Percentiles rank a stretch among this genome's conserved stretches.
Evolutionary conservation across 2,113 vertebrate species (phyloP).

Genomic region (Gymnogyps californianus): DNA sequence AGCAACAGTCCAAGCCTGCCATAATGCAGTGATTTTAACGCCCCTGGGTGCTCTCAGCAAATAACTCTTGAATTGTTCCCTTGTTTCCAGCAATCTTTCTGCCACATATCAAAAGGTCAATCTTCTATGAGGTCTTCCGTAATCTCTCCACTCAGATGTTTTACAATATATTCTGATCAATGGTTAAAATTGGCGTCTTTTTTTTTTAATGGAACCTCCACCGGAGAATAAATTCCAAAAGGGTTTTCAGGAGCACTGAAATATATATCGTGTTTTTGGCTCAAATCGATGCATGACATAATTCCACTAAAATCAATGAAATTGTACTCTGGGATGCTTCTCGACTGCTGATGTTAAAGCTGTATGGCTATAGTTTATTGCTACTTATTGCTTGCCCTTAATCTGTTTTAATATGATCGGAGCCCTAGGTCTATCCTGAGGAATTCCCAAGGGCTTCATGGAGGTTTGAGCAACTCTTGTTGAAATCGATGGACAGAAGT

Average conservation of each 20-base stretch:
- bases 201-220: background rate
- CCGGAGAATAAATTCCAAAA: background rate
- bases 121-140: background rate
- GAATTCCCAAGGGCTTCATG: background rate
- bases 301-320: slow-evolving; percentile 34
- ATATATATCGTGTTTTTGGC: background rate
- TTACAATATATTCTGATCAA: background rate
- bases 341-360: background rate
- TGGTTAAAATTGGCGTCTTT: background rate
- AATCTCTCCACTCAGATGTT: background rate
- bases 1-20: background rate
- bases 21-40: background rate
- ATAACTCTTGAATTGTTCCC: background rate
- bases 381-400: background rate
- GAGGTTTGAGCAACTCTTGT: background rate
- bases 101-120: background rate
- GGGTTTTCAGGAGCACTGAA: background rate
- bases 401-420: background rate
- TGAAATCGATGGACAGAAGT: background rate
- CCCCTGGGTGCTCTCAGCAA: background rate
- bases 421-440: background rate
- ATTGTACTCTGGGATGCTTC: background rate
- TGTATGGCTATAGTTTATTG: background rate
- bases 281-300: slow-evolving; percentile 7
- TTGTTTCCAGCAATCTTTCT: background rate